Base-by-base conservation (phyloP, 2,888 invertebrate genomes). In the Euplagia quadripunctaria region DNA sequence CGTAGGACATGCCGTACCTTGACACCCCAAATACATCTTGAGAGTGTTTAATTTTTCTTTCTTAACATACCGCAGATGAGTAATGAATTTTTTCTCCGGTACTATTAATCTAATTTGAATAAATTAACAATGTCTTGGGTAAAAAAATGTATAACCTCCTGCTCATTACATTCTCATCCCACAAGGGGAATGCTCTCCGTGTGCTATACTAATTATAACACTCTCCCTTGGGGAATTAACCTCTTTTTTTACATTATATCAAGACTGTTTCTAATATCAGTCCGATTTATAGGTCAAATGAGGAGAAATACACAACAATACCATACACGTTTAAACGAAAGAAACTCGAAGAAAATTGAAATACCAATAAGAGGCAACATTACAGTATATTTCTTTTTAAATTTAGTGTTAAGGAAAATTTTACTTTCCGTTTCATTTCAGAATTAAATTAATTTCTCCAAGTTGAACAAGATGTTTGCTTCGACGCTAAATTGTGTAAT, bases 401-500 rank as follows among this genome's bases (percentile, higher is more conserved):
- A 55, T 17, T 17, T 4, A 49, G 41, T 61, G 8, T 41, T 67
- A 7, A 46, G 49, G 4, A 58, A 65, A 11, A 66, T 63, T 65
- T 72, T 70, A 52, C n/a, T 51, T 31, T 43, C 46, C 58, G 63
- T 75, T 69, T 73, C 71, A 73, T 68, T 74, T 71, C 9, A 73
- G 68, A 55, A 73, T 72, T 66, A 14, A 81, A 77, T 81, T 66
- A 77, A 78, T 72, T 65, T 68, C 66, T 64, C 65, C 67, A 72
- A 82, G 74, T 82, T 76, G 49, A 69, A 80, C 74, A 68, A 79
- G 80, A 74, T 74, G 71, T 82, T 78, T 71, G 73, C 78, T 80
- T 75, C 43, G 55, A 75, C 75, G 20, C n/a, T 78, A 79, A 83
- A 78, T 83, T 77, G 77, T 73, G 73, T 79, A 76, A 79, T 77